Evolutionary conservation across 30 jellyfish, hydroid and myxozoan genomes (phyloP).

Genomic region (Pelagia noctiluca): DNA sequence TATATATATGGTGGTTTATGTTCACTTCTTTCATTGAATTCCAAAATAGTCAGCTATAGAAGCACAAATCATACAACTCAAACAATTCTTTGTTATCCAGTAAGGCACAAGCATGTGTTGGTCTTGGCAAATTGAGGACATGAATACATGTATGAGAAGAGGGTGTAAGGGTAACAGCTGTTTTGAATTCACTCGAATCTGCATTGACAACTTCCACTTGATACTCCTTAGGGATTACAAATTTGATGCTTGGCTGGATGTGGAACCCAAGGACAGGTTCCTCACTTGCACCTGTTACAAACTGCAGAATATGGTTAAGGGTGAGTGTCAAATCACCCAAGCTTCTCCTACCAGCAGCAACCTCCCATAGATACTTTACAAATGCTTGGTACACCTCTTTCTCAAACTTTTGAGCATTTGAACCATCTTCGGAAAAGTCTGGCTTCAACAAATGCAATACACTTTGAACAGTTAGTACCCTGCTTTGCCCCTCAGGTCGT

Average conservation of each 20-base stretch:
- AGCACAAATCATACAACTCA: conserved; percentile 8
- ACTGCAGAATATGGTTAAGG: conserved; percentile 14
- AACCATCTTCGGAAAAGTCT: conserved; percentile 23
- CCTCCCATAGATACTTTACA: conserved; percentile 25
- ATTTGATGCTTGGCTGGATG: conserved; percentile 1
- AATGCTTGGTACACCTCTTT: conserved; percentile 12
- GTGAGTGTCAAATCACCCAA: conserved; percentile 12
- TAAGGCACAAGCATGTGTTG: neutral
- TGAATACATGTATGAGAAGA: neutral
- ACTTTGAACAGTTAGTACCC: conserved; percentile 12
- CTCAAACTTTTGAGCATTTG: neutral
- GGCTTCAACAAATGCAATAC: conserved; percentile 27
- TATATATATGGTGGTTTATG: no score
- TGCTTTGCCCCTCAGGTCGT: conserved; percentile 16
- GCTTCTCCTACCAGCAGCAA: conserved; percentile 19
- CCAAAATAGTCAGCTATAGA: conserved; percentile 4
- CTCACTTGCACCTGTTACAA: conserved; percentile 35
- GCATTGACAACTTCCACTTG: conserved; percentile 1
- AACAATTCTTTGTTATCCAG: neutral
- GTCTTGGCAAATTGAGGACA: conserved; percentile 16
- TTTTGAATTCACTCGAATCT: neutral
- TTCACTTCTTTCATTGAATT: conserved; percentile 17
- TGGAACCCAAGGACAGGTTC: conserved; percentile 46
- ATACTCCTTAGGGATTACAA: conserved; percentile 15
- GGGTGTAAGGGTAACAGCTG: neutral